These are phyloP conservation scores for Acanthurus tractus DNA, from an alignment of 2,797 vertebrate species.

Conservation along the genomic window DNA sequence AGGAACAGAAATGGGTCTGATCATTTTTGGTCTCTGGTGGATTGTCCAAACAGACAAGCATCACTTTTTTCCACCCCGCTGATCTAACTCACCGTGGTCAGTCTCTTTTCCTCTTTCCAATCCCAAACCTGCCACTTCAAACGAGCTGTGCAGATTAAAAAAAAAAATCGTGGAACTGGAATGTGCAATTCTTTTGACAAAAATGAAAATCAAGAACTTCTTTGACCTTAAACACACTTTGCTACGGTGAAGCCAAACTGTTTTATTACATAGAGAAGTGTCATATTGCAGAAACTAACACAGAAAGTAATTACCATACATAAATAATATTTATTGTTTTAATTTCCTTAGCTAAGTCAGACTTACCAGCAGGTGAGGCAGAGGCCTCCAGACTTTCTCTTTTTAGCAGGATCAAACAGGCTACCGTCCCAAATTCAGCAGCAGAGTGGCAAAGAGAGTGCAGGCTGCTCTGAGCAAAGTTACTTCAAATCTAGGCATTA, in stretches of 20 bases:
- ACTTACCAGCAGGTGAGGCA: slow-evolving; percentile 30
- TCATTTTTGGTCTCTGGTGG: slow-evolving; percentile 42
- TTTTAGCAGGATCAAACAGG: slow-evolving; percentile 38
- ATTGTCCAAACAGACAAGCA: slow-evolving; percentile 3
- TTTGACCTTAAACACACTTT: background rate
- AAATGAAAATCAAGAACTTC: slow-evolving; percentile 18
- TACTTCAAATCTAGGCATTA: slow-evolving; percentile 71
- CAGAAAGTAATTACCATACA: background rate
- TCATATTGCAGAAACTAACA: background rate
- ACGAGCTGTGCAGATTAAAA: slow-evolving; percentile 25
- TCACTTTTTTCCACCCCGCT: slow-evolving; percentile 4
- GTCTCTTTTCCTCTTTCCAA: slow-evolving; percentile 10
- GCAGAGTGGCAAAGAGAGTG: slow-evolving; percentile 41
- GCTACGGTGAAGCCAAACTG: background rate
- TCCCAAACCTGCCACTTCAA: slow-evolving; percentile 36
- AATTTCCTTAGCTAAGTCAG: slow-evolving; percentile 14
- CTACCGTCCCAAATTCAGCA: slow-evolving; percentile 42
- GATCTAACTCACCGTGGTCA: slow-evolving; percentile 12
- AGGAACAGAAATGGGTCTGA: slow-evolving; percentile 29
- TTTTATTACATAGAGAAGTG: background rate
- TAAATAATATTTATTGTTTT: slow-evolving; percentile 13
- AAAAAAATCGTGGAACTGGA: slow-evolving; percentile 1
- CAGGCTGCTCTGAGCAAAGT: slow-evolving; percentile 53
- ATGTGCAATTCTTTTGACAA: slow-evolving; percentile 12
- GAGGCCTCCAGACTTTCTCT: slow-evolving; percentile 20